These are phyloP conservation scores for Drosophila greeni DNA, from an alignment of 2,888 invertebrate species.

Conservation along the genomic window DNA sequence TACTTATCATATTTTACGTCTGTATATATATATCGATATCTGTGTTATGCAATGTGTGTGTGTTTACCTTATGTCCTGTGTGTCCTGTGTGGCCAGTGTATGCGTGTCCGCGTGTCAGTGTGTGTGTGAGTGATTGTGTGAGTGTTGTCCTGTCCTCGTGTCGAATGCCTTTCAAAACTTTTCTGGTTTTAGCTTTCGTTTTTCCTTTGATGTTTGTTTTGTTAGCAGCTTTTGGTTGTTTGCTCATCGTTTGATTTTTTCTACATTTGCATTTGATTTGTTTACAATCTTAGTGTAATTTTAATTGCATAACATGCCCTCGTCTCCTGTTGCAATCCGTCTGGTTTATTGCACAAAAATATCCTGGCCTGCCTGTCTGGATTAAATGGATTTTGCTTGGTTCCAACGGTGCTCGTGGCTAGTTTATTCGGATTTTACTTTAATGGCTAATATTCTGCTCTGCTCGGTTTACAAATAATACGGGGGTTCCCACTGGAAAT, in stretches of 20 bases:
- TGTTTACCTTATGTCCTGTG: slow-evolving; percentile 25
- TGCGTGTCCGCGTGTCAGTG: slow-evolving; percentile 18
- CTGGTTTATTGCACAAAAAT: slow-evolving; percentile 66
- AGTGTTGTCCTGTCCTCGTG: slow-evolving; percentile 36
- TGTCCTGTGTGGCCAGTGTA: slow-evolving; percentile 28
- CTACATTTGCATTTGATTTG: slow-evolving; percentile 56
- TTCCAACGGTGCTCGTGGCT: slow-evolving; percentile 38
- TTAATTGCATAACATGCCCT: slow-evolving; percentile 62
- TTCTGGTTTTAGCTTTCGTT: slow-evolving; percentile 31
- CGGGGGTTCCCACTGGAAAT: slow-evolving; percentile 10
- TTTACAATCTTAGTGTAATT: slow-evolving; percentile 41
- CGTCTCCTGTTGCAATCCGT: slow-evolving; percentile 8
- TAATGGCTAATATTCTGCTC: slow-evolving; percentile 6
- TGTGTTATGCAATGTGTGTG: slow-evolving; percentile 26
- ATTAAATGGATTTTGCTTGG: slow-evolving; percentile 32
- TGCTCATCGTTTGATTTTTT: slow-evolving; percentile 69
- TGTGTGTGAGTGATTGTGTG: slow-evolving; percentile 27
- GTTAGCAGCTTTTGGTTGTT: slow-evolving; percentile 71
- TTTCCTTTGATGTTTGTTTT: slow-evolving; percentile 50
- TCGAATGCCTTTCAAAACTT: slow-evolving; percentile 51
- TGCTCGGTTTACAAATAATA: slow-evolving; percentile 13
- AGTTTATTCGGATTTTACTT: slow-evolving; percentile 8
- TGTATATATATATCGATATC: slow-evolving; percentile 43
- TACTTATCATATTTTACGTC: slow-evolving; percentile 60
- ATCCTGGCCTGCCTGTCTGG: slow-evolving; percentile 40